phyloP scores from a whole-genome alignment of 2,113 vertebrate genomes.

The Macaca fascicularis region T2T-MFA8v1.1 NC_088389.1:64944001-64944500 shows the following conservation, averaged over 20 bases:
- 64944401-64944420: background rate
- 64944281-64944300: constrained; percentile 1
- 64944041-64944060: constrained; percentile 78
- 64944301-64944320: constrained; percentile 14
- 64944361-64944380: constrained; percentile 49
- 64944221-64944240: background rate
- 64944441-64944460: background rate
- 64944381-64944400: constrained; percentile 4
- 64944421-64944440: background rate
- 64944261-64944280: background rate
- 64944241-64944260: background rate
- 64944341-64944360: background rate
- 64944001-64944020: constrained; percentile 48
- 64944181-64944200: background rate
- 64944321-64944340: background rate
- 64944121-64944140: background rate
- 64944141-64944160: background rate
- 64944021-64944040: constrained; percentile 65
- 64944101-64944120: constrained; percentile 51
- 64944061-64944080: constrained; percentile 46
- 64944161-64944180: background rate
- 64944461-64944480: constrained; percentile 41
- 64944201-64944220: background rate
- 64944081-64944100: constrained; percentile 45
- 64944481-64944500: background rate